phyloP scores from a whole-genome alignment of 1,140 invertebrate species.

The Bombus waltoni region DNA sequence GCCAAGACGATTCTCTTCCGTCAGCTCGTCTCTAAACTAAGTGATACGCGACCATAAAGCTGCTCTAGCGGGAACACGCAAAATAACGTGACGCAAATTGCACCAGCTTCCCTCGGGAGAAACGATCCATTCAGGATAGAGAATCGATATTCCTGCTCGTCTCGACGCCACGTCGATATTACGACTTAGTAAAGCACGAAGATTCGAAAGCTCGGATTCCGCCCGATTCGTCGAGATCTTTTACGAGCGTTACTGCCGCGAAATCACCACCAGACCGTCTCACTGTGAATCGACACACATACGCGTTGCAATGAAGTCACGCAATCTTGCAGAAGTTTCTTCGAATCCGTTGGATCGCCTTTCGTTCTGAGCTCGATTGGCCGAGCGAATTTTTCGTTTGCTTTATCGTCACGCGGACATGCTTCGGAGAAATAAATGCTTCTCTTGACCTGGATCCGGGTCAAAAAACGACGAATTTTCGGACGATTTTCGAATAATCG shows the following conservation, averaged over 20 bases:
- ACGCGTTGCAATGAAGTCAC: background rate
- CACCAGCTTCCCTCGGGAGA: too few relatives aligned
- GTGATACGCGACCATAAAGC: background rate
- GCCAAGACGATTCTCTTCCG: slow-evolving; percentile 22
- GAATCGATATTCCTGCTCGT: background rate
- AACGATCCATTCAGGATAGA: slow-evolving; percentile 3
- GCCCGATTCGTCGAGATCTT: background rate
- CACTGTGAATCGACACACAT: too few relatives aligned
- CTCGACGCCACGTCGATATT: background rate
- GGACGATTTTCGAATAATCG: too few relatives aligned
- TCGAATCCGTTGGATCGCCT: background rate
- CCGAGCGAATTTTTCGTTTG: background rate
- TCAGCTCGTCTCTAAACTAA: slow-evolving; percentile 4
- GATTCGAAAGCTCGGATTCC: background rate
- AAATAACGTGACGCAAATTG: slow-evolving; percentile 21
- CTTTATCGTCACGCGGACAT: background rate
- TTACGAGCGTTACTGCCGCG: background rate
- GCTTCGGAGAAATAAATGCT: too few relatives aligned
- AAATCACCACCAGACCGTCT: background rate
- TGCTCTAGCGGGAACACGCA: background rate
- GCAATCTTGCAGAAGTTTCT: background rate
- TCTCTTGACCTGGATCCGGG: too few relatives aligned
- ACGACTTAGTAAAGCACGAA: background rate
- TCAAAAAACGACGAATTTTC: too few relatives aligned
- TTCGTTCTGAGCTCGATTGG: background rate